A percentile compares a stretch with the other conserved stretches of the same genome.
phyloP scores from a whole-genome alignment of 2,113 vertebrate genomes.

The Ammodytes marinus region DNA sequence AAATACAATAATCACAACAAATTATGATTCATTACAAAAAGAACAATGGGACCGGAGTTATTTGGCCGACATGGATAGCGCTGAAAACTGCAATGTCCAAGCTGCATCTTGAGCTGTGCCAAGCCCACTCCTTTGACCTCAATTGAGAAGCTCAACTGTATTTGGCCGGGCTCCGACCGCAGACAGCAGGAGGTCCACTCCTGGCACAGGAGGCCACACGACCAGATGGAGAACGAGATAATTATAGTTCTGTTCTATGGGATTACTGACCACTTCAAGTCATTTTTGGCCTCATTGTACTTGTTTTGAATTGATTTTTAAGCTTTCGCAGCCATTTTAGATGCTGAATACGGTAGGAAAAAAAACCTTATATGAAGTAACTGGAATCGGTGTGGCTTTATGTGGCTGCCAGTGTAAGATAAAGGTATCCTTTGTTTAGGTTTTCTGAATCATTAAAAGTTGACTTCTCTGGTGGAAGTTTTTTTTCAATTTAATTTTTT shows the following conservation, averaged over 20 bases:
- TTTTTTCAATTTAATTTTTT: not conserved
- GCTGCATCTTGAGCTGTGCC: slow-evolving; percentile 53
- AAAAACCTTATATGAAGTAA: not conserved
- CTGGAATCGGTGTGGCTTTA: not conserved
- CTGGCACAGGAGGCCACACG: slow-evolving; percentile 55
- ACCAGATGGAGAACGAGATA: slow-evolving; percentile 74
- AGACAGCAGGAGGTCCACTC: slow-evolving; percentile 63
- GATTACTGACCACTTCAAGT: slow-evolving; percentile 51
- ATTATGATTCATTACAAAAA: slow-evolving; percentile 46
- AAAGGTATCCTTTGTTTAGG: not conserved
- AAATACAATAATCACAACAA: slow-evolving; percentile 32
- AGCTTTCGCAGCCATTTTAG: slow-evolving; percentile 14
- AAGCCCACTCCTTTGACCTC: slow-evolving; percentile 69
- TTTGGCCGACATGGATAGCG: slow-evolving; percentile 43
- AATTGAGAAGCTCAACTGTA: slow-evolving; percentile 59
- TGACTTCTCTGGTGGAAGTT: slow-evolving; percentile 16
- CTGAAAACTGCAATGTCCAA: slow-evolving; percentile 56
- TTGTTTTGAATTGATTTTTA: slow-evolving; percentile 36
- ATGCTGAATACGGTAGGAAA: not conserved
- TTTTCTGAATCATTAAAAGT: slow-evolving; percentile 33
- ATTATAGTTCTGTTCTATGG: slow-evolving; percentile 70
- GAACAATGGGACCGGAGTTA: slow-evolving; percentile 32
- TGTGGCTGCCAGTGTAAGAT: slow-evolving; percentile 16
- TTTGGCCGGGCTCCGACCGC: slow-evolving; percentile 51
- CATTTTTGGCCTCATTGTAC: slow-evolving; percentile 42